Evolutionary conservation across 2,888 invertebrate genomes (phyloP), one percentile per base, ranked within the genome.

Genomic region (Fragum fragum): DNA sequence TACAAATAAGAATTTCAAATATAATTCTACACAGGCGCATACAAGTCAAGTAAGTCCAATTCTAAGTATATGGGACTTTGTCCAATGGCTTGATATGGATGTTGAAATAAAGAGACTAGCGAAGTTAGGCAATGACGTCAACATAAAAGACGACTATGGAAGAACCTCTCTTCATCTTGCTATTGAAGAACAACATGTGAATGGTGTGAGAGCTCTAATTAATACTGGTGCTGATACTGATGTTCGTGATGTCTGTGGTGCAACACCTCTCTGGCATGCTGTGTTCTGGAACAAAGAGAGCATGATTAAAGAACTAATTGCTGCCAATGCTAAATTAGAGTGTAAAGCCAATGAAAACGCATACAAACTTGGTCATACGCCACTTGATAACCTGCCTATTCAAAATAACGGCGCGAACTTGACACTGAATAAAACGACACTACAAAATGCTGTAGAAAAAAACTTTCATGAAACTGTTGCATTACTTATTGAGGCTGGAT

Each of bases 211-310:
- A 11, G 72, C 79, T 9, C 61, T 86, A 26, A 39, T 86, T 14
- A 74, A 77, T n/a, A 74, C 79, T 14, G 86, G 86, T 47, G 86
- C 86, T 53, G 68, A 81, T 52, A 68, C 81, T 1, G 74, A 83
- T 7, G 7, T 73, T 11, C 55, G 18, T 16, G 86, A 86, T 52
- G 47, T 72, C 0, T 83, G 86, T 66, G 66, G 42, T n/a, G 86
- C 83, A 3, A 86, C 86, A 5, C 86, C 86, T 3, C 77, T 86
- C 21, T 86, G 86, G 86, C 86, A 86, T 59, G 86, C 83, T 0
- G 83, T 83, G 18, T 86, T 74, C 73, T 86, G 86, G 86, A 83
- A 86, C 29, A 83, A 83, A 29, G 76, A 74, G 36, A 86, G 86
- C 53, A 83, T 86, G 79, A 75, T 86, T 9, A 81, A 83, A 52